A percentile compares a stretch with the other conserved stretches of the same genome.
Conservation (phyloP, 2,113 vertebrate genomes). For the Bostrychus sinensis region DNA sequence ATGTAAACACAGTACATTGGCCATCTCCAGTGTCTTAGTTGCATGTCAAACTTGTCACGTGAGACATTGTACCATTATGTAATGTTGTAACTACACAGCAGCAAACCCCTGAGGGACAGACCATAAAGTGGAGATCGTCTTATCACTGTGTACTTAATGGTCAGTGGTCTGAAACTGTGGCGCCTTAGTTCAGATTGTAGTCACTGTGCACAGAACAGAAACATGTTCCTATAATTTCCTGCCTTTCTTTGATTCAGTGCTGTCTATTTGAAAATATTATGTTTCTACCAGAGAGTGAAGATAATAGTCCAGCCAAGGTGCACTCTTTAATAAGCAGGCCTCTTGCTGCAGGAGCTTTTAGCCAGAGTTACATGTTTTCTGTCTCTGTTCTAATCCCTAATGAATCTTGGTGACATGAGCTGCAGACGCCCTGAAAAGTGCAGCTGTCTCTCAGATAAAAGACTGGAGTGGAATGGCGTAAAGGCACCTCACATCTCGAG, state of each 20-base stretch:
- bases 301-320: not conserved
- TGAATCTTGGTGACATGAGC: slow-evolving; percentile 28
- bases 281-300: not conserved
- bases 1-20: not conserved
- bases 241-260: slow-evolving; percentile 3
- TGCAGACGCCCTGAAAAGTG: slow-evolving; percentile 27
- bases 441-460: slow-evolving; percentile 35
- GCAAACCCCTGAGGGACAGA: slow-evolving; percentile 14
- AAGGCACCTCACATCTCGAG: slow-evolving; percentile 9
- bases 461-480: not conserved
- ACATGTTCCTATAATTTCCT: slow-evolving; percentile 14
- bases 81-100: slow-evolving; percentile 19
- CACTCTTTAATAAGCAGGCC: too few species aligned
- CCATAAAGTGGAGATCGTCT: too few species aligned
- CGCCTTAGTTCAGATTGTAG: slow-evolving; percentile 27
- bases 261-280: not conserved
- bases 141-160: slow-evolving; percentile 19
- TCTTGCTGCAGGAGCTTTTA: slow-evolving; percentile 24
- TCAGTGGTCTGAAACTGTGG: slow-evolving; percentile 17
- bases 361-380: slow-evolving; percentile 20
- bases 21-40: slow-evolving; percentile 3
- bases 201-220: slow-evolving; percentile 9
- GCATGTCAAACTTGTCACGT: slow-evolving; percentile 6
- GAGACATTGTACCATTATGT: slow-evolving; percentile 30
- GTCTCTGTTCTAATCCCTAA: slow-evolving; percentile 35